A percentile compares a stretch with the other conserved stretches of the same genome.
These are phyloP conservation scores for Branchipolynoe longqiensis DNA, from an alignment of 2,888 invertebrate species.

Conservation along the genomic window DNA sequence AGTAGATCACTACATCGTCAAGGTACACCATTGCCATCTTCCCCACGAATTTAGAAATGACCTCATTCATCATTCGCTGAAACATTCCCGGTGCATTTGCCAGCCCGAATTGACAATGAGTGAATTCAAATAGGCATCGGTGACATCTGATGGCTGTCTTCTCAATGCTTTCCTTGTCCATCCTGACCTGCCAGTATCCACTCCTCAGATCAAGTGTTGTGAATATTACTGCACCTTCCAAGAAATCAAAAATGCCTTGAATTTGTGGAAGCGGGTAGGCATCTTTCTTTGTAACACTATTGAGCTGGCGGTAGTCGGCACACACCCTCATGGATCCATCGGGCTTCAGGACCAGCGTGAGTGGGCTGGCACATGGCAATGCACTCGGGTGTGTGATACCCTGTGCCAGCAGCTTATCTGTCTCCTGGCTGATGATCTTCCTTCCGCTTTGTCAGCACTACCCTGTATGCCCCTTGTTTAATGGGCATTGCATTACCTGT, in stretches of 20 bases:
- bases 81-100: background rate
- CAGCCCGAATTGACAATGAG: background rate
- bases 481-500: too few relatives aligned
- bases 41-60: background rate
- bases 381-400: background rate
- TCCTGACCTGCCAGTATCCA: background rate
- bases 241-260: background rate
- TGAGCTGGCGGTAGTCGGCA: background rate
- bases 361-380: background rate
- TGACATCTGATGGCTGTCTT: background rate
- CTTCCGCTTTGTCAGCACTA: too few relatives aligned
- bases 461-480: too few relatives aligned
- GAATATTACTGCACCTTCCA: background rate
- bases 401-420: background rate
- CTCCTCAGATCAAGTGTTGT: background rate
- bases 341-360: background rate
- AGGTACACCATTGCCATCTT: background rate
- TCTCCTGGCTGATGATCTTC: too few relatives aligned
- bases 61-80: background rate
- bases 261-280: background rate
- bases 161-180: background rate
- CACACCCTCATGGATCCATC: background rate
- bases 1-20: background rate
- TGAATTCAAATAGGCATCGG: background rate
- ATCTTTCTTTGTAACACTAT: background rate